A percentile compares a stretch with the other conserved stretches of the same genome.
Evolutionary conservation across 2,797 vertebrate species (phyloP).

Genomic region (Myripristis murdjan): DNA sequence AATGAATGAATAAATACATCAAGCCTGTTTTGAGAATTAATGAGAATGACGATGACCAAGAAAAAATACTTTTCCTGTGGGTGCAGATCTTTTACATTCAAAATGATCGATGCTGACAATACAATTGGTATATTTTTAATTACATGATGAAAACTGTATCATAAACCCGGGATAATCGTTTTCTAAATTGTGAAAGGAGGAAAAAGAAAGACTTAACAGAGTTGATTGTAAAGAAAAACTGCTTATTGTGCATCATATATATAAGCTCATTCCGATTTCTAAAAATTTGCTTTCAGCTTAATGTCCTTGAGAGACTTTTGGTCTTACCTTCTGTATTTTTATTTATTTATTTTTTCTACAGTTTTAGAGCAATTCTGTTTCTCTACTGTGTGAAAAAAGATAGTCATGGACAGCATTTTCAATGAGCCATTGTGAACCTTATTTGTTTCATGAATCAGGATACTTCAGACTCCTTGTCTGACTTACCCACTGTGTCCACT

Average conservation of each 20-base stretch:
- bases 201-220: too few species aligned
- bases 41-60: not conserved
- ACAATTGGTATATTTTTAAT: too few species aligned
- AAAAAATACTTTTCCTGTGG: not conserved
- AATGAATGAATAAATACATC: too few species aligned
- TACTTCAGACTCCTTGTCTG: constrained; percentile 32
- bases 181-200: too few species aligned
- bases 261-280: not conserved
- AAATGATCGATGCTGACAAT: not conserved
- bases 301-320: not conserved
- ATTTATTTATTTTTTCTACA: too few species aligned
- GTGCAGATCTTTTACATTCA: not conserved
- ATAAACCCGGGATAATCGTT: too few species aligned
- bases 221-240: too few species aligned
- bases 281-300: not conserved
- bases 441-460: constrained; percentile 49
- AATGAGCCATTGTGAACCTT: constrained; percentile 28
- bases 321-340: constrained; percentile 6
- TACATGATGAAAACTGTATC: too few species aligned
- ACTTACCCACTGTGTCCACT: constrained; percentile 51
- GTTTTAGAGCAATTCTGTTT: not conserved
- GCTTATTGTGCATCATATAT: too few species aligned
- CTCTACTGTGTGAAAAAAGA: constrained; percentile 1
- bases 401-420: constrained; percentile 19
- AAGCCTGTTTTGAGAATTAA: too few species aligned